Conservation (phyloP, 2,797 vertebrate genomes). For the Semaprochilodus insignis region DNA sequence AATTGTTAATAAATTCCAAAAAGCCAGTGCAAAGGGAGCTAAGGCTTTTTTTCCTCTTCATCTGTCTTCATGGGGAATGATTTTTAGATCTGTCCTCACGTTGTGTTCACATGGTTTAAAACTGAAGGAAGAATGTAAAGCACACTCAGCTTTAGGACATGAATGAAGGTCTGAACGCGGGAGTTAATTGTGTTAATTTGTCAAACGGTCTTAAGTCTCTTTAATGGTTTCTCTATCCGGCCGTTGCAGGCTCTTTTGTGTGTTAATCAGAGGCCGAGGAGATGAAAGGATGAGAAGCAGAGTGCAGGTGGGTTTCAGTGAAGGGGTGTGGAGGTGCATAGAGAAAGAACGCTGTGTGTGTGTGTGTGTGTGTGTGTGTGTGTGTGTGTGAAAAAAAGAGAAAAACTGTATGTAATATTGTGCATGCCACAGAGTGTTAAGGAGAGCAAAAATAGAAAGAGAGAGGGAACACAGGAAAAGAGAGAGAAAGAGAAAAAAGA, state of each 20-base stretch:
- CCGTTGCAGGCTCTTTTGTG: slow-evolving; percentile 40
- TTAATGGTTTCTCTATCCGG: slow-evolving; percentile 31
- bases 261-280: slow-evolving; percentile 33
- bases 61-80: slow-evolving; percentile 9
- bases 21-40: slow-evolving; percentile 33
- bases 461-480: no score
- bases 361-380: slow-evolving; percentile 35
- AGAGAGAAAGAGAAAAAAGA: no score
- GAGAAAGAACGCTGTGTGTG: slow-evolving; percentile 30
- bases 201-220: slow-evolving; percentile 36
- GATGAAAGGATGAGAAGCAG: slow-evolving; percentile 37
- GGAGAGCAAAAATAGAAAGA: no score
- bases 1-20: slow-evolving; percentile 81
- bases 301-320: slow-evolving; percentile 41
- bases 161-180: neutral
- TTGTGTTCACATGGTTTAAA: neutral
- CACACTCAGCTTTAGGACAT: slow-evolving; percentile 16
- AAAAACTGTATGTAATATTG: no score
- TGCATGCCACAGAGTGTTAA: no score
- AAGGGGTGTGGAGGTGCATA: slow-evolving; percentile 26
- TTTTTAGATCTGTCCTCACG: slow-evolving; percentile 20
- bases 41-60: slow-evolving; percentile 20
- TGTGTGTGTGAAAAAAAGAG: slow-evolving; percentile 50
- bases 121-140: neutral
- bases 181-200: slow-evolving; percentile 45